Percentiles rank a stretch among this genome's conserved stretches.
phyloP scores from a whole-genome alignment of 2,113 vertebrate genomes.

The Anhinga anhinga region DNA sequence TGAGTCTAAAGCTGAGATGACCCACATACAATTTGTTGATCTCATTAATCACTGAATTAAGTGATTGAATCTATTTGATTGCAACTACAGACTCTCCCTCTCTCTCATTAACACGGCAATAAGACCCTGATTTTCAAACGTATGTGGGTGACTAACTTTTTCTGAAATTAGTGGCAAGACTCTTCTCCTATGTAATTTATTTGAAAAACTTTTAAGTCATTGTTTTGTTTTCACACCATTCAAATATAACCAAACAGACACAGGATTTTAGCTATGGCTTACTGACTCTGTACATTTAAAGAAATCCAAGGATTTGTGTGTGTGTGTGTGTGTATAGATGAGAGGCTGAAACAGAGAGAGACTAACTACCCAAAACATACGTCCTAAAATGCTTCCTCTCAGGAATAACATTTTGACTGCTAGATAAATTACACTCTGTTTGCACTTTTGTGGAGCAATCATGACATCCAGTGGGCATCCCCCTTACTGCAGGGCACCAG shows the following conservation, averaged over 20 bases:
- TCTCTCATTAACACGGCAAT: slow-evolving; percentile 38
- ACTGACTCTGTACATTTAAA: not conserved
- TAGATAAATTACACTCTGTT: slow-evolving; percentile 51
- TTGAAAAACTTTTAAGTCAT: not conserved
- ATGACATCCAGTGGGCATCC: slow-evolving; percentile 55
- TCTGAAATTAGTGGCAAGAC: not conserved
- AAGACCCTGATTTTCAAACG: slow-evolving; percentile 29
- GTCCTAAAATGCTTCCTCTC: not conserved
- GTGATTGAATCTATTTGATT: slow-evolving; percentile 56
- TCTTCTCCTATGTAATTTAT: not conserved
- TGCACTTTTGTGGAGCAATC: slow-evolving; percentile 33
- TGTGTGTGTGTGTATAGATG: not conserved
- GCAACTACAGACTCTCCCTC: slow-evolving; percentile 40
- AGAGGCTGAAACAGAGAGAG: not conserved
- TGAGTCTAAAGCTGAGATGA: slow-evolving; percentile 11
- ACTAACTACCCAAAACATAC: not conserved
- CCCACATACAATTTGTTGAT: slow-evolving; percentile 25
- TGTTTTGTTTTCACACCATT: not conserved
- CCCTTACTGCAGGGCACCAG: slow-evolving; percentile 21
- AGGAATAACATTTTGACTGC: slow-evolving; percentile 62
- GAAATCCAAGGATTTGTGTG: not conserved
- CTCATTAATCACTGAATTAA: slow-evolving; percentile 51
- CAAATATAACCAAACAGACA: not conserved
- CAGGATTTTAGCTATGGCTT: not conserved
- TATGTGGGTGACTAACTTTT: not conserved